Base-by-base conservation (phyloP, 2,888 invertebrate species). In the Charanyca ferruginea region DNA sequence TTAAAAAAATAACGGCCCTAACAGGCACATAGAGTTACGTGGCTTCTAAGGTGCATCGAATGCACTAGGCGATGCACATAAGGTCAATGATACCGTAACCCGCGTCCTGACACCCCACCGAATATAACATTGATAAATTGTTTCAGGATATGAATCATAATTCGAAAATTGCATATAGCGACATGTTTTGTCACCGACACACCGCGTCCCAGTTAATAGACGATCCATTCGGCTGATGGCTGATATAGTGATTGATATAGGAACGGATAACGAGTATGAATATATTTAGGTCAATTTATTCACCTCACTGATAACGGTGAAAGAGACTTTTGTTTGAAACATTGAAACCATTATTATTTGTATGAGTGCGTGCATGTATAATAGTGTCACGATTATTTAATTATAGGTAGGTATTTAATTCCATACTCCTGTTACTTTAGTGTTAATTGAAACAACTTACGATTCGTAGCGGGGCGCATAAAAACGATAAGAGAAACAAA, bases 121-220 rank as follows among this genome's bases (percentile, higher is more conserved):
- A 66, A 66, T 67, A 70, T 35, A 67, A 64, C 70, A 73, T 78
- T 74, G 70, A 71, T 54, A 68, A 83, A 78, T 69, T 69, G 76
- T 45, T 60, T 49, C n/a, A 76, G 80, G 80, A 81, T 64, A 71
- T 53, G 60, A 55, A 54, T 48, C 32, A 67, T 72, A 58, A 72
- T 69, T 55, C 51, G 58, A 68, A 72, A 67, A 71, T 67, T 66
- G 55, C 66, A 45, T 73, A 66, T 64, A 55, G 58, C 66, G 73
- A 61, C 64, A 69, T 66, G 61, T 74, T 74, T 64, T 72, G 72
- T 66, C 59, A 65, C 25, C 52, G 59, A 23, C 45, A 58, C 66
- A n/a, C n/a, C n/a, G n/a, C n/a, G n/a, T n/a, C 52, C 47, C 48
- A 75, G 45, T 28, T 55, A 44, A 49, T 55, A 62, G 45, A 47